Conservation (phyloP, 2,797 vertebrate genomes). For the Scleropages formosus region DNA sequence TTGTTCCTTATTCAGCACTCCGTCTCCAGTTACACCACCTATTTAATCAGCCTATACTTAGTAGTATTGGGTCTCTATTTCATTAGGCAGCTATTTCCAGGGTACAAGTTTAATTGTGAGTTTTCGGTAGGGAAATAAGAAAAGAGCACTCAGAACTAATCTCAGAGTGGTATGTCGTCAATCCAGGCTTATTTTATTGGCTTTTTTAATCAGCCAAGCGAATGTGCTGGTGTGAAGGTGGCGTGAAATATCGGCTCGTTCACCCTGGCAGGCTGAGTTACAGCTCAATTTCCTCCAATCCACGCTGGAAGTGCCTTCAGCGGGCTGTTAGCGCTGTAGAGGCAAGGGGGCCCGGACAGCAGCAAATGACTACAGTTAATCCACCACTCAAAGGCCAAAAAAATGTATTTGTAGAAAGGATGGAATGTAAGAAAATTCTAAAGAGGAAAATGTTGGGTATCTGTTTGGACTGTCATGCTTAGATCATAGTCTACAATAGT, state of each 20-base stretch:
- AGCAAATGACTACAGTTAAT: slow-evolving; percentile 35
- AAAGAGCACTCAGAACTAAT: slow-evolving; percentile 38
- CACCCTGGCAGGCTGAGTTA: slow-evolving; percentile 43
- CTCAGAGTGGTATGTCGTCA: slow-evolving; percentile 28
- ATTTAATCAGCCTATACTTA: slow-evolving; percentile 27
- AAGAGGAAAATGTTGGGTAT: neutral
- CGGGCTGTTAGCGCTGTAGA: slow-evolving; percentile 41
- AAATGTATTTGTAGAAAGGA: slow-evolving; percentile 34
- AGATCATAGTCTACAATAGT: neutral
- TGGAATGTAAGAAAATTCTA: slow-evolving; percentile 43
- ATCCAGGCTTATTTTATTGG: slow-evolving; percentile 29
- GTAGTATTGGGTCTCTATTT: slow-evolving; percentile 18
- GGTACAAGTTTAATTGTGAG: slow-evolving; percentile 18
- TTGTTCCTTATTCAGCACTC: slow-evolving; percentile 29
- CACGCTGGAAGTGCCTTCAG: slow-evolving; percentile 43
- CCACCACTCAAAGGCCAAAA: slow-evolving; percentile 46
- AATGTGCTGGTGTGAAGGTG: slow-evolving; percentile 23
- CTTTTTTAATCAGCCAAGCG: slow-evolving; percentile 42
- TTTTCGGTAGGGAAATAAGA: slow-evolving; percentile 28
- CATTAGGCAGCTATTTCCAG: slow-evolving; percentile 14
- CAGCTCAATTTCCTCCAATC: slow-evolving; percentile 47
- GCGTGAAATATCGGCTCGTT: slow-evolving; percentile 30
- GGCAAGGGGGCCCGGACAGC: slow-evolving; percentile 41
- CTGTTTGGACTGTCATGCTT: neutral
- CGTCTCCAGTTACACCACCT: slow-evolving; percentile 15